These are phyloP conservation scores for Drosophila carrolli DNA, from an alignment of 1,140 invertebrate genomes.

Conservation along the genomic window DNA sequence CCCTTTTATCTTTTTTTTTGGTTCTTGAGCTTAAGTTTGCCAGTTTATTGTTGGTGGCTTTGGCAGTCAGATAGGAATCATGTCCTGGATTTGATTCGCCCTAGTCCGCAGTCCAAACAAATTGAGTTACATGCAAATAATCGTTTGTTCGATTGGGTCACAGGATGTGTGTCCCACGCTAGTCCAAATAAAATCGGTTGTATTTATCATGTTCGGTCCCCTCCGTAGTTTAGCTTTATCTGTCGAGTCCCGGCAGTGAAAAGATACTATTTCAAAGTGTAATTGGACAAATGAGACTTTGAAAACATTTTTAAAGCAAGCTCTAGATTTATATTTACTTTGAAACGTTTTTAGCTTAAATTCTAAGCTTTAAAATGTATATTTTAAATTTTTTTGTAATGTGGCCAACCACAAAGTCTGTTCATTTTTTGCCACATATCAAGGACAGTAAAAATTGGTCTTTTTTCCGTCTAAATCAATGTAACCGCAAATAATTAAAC, in stretches of 20 bases:
- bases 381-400: neutral
- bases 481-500: slow-evolving; percentile 36
- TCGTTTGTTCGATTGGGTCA: slow-evolving; percentile 63
- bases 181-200: slow-evolving; percentile 47
- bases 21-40: slow-evolving; percentile 35
- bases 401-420: neutral
- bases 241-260: slow-evolving; percentile 6
- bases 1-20: neutral
- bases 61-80: slow-evolving; percentile 40
- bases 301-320: neutral
- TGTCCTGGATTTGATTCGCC: slow-evolving; percentile 57
- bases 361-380: neutral
- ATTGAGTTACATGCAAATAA: slow-evolving; percentile 79
- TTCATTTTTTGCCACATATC: neutral
- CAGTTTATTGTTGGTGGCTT: slow-evolving; percentile 31
- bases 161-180: slow-evolving; percentile 36
- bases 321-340: neutral
- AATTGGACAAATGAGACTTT: neutral
- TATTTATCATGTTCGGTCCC: slow-evolving; percentile 46
- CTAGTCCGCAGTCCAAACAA: slow-evolving; percentile 50
- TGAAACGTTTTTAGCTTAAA: too few relatives aligned
- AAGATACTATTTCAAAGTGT: slow-evolving; percentile 3
- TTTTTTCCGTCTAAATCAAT: slow-evolving; percentile 24
- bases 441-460: neutral
- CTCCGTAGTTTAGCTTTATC: neutral